These are phyloP conservation scores for Peromyscus maniculatus DNA, from an alignment of 2,113 vertebrate genomes.

Conservation along the genomic window DNA sequence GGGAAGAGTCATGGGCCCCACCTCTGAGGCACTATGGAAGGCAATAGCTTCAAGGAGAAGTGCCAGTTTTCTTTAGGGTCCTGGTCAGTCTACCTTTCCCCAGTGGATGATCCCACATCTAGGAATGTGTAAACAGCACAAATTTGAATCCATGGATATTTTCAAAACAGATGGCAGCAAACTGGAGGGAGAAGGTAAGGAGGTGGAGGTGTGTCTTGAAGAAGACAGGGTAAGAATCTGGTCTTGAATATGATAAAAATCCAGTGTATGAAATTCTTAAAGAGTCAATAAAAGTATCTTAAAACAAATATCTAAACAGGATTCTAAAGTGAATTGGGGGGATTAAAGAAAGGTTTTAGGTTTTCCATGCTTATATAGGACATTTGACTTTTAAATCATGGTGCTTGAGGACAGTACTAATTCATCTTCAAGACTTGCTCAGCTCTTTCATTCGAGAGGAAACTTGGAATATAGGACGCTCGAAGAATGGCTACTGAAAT, in stretches of 20 bases:
- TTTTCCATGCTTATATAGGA: background rate
- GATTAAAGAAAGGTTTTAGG: background rate
- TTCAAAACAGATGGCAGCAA: background rate
- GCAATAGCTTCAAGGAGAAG: background rate
- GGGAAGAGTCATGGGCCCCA: background rate
- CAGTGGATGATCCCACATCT: background rate
- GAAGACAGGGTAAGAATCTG: background rate
- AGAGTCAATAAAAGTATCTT: background rate
- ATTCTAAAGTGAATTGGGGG: background rate
- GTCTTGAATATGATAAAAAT: background rate
- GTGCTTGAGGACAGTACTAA: background rate
- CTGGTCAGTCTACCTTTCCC: background rate
- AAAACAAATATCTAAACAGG: background rate
- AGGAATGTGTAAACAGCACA: background rate
- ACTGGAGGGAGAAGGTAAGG: background rate
- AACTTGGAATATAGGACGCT: background rate
- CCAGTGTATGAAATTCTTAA: background rate
- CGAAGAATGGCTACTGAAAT: background rate
- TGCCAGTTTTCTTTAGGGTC: background rate
- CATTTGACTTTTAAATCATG: background rate
- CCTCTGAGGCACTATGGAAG: background rate
- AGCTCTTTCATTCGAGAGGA: background rate
- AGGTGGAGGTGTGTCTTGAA: background rate
- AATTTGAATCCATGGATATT: background rate
- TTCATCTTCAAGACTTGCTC: background rate